A percentile compares a stretch with the other conserved stretches of the same genome.
These are phyloP conservation scores for Chitala chitala DNA, from an alignment of 2,113 vertebrate genomes.

Conservation along the genomic window DNA sequence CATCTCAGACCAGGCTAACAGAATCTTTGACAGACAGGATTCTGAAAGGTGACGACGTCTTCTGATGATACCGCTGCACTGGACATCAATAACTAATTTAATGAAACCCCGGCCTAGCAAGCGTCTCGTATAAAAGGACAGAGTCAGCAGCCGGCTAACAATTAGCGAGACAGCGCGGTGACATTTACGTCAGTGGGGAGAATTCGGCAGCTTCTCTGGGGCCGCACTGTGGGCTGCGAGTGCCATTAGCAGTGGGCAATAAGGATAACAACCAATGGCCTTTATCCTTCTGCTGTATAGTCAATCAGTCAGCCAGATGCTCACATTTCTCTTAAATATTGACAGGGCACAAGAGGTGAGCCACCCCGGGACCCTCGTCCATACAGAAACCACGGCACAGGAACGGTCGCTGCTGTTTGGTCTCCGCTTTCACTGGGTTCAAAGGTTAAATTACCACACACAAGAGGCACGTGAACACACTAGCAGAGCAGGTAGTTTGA, in stretches of 20 bases:
- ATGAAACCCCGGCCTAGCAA: conserved; percentile 4
- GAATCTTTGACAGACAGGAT: neutral
- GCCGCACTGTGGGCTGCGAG: no score
- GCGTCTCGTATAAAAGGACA: conserved; percentile 24
- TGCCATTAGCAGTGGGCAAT: no score
- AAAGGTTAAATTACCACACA: neutral
- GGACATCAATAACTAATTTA: conserved; percentile 24
- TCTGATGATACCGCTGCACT: neutral
- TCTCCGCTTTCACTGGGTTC: neutral
- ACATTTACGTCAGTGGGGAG: conserved; percentile 23
- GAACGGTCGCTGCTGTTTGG: neutral
- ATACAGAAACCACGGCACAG: neutral
- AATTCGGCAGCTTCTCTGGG: conserved; percentile 21
- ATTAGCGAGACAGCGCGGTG: conserved; percentile 14
- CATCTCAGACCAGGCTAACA: neutral
- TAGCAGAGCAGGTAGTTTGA: neutral
- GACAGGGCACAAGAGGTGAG: no score
- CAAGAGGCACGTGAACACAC: neutral
- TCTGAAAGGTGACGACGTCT: neutral
- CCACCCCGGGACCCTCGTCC: no score
- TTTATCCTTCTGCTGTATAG: no score
- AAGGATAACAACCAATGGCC: neutral
- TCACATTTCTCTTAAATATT: no score
- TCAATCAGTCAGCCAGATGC: no score
- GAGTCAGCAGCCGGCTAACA: conserved; percentile 10